Conservation (phyloP, 1,140 invertebrate species). For the Lucilia cuprina region DNA sequence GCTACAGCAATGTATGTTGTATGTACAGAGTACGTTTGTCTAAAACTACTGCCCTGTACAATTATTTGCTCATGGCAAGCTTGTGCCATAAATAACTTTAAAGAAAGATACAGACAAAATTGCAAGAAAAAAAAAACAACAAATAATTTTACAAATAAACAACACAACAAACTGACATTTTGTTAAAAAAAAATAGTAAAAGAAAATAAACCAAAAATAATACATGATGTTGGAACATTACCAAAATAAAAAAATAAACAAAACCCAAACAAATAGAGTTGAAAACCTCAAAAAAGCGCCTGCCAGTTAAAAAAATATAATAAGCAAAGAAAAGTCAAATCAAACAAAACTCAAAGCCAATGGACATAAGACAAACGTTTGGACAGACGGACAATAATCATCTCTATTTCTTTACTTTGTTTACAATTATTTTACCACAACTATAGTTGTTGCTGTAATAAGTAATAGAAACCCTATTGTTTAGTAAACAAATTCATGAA, state of each 20-base stretch:
- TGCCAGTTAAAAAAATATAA: not conserved
- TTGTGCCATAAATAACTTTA: not conserved
- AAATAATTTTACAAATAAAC: not conserved
- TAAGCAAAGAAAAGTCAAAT: not conserved
- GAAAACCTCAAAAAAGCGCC: not conserved
- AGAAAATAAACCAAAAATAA: not conserved
- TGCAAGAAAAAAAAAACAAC: not conserved
- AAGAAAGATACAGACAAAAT: not conserved
- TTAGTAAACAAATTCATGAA: not conserved
- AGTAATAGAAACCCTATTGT: not conserved
- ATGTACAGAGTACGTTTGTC: not conserved
- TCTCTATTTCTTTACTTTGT: too few relatives aligned
- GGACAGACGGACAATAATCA: not conserved
- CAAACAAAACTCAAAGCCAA: not conserved
- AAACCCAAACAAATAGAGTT: not conserved
- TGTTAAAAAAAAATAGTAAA: not conserved
- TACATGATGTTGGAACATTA: not conserved
- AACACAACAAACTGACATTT: not conserved
- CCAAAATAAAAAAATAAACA: not conserved
- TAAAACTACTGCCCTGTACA: not conserved
- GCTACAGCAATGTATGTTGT: not conserved
- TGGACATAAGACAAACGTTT: too few relatives aligned
- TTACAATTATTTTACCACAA: too few relatives aligned
- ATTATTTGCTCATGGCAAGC: slow-evolving; percentile 1
- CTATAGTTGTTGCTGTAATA: not conserved